Evolutionary conservation across 2,888 invertebrate genomes (phyloP).

Genomic region (Poecilus cupreus): DNA sequence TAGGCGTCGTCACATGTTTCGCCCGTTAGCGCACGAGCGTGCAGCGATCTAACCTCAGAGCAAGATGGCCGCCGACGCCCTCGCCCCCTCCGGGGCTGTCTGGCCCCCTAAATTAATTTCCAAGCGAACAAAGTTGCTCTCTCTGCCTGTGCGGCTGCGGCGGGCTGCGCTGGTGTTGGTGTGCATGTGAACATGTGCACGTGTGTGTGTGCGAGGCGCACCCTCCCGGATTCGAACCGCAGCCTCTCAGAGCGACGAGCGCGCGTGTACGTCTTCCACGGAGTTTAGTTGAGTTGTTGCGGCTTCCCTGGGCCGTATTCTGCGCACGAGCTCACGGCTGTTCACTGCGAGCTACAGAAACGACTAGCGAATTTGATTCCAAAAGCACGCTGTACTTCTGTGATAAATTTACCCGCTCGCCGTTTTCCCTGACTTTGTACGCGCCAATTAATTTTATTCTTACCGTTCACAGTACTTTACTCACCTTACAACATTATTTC

Average conservation of each 20-base stretch:
- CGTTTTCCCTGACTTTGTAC: too few relatives aligned
- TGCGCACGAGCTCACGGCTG: too few relatives aligned
- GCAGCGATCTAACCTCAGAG: slow-evolving; percentile 30
- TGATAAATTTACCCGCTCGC: too few relatives aligned
- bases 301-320: slow-evolving; percentile 25
- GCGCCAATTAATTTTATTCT: too few relatives aligned
- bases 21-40: slow-evolving; percentile 25
- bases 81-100: slow-evolving; percentile 25
- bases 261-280: neutral
- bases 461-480: too few relatives aligned
- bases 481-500: too few relatives aligned
- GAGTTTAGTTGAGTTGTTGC: slow-evolving; percentile 57
- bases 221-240: slow-evolving; percentile 51
- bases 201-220: neutral
- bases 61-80: slow-evolving; percentile 45
- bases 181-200: slow-evolving; percentile 8
- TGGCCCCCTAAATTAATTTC: slow-evolving; percentile 55
- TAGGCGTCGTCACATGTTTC: slow-evolving; percentile 36
- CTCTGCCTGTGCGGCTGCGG: slow-evolving; percentile 8
- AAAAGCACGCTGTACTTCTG: too few relatives aligned
- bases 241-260: slow-evolving; percentile 27
- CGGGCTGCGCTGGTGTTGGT: neutral
- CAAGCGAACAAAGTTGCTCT: slow-evolving; percentile 57
- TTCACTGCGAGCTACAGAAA: too few relatives aligned
- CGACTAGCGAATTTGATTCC: too few relatives aligned